Percentiles rank a stretch among this genome's conserved stretches.
Conservation (phyloP, 2,888 invertebrate genomes). For the Drosophila vallismaia region DNA sequence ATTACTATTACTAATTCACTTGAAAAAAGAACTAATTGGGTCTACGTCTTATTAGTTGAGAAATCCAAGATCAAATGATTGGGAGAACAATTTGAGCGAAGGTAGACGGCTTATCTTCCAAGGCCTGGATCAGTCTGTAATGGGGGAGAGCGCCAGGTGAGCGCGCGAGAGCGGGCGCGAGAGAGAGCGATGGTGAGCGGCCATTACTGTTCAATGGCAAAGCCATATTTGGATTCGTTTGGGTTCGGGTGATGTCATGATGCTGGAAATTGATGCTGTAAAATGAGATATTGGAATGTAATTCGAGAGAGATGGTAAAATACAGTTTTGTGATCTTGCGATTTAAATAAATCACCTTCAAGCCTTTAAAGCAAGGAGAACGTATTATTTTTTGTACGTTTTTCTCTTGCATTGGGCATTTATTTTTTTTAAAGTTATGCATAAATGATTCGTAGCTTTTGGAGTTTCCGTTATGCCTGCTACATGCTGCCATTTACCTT, state of each 20-base stretch:
- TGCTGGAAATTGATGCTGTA: too few species aligned
- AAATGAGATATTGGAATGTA: too few species aligned
- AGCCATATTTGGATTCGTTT: neutral
- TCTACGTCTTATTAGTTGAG: neutral
- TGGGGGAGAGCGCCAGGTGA: neutral
- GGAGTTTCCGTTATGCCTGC: conserved; percentile 14
- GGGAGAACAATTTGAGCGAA: neutral
- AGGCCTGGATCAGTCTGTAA: neutral
- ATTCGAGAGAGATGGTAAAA: too few species aligned
- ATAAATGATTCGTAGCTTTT: conserved; percentile 25
- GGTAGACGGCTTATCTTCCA: neutral
- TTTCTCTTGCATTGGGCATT: neutral
- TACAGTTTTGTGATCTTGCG: too few species aligned
- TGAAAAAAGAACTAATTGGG: neutral
- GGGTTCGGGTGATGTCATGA: too few species aligned
- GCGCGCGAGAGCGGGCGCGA: neutral
- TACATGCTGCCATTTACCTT: conserved; percentile 22
- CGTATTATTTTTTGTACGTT: neutral
- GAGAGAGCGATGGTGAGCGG: neutral
- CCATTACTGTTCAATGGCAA: neutral
- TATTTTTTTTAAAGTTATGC: conserved; percentile 45
- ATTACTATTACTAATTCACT: neutral
- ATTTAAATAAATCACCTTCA: too few species aligned
- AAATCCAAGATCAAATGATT: neutral
- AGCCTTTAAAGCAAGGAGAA: too few species aligned